Percentiles rank a stretch among this genome's conserved stretches.
Conservation (phyloP, 1,140 invertebrate species). For the Cheumatopsyche charites region DNA sequence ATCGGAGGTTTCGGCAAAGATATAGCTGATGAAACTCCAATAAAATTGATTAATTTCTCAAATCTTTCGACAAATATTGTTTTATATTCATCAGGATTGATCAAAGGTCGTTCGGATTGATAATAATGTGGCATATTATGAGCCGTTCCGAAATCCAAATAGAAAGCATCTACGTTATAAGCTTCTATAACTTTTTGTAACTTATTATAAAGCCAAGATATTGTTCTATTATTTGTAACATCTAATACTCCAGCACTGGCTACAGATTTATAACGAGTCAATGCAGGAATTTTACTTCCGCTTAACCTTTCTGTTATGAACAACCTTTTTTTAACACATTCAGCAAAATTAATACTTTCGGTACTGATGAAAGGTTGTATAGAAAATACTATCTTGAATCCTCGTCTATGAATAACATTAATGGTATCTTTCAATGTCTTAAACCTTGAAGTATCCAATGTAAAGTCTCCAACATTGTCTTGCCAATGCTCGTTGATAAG, state of each 20-base stretch:
- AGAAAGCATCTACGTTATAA: constrained; percentile 87
- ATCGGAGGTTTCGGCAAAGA: constrained; percentile 81
- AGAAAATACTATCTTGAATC: constrained; percentile 83
- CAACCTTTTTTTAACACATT: constrained; percentile 73
- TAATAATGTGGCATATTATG: constrained; percentile 88
- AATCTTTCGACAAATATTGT: constrained; percentile 72
- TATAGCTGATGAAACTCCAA: constrained; percentile 84
- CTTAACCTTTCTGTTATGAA: constrained; percentile 75
- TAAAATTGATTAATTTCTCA: constrained; percentile 69
- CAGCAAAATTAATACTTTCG: constrained; percentile 79
- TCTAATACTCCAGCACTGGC: constrained; percentile 82
- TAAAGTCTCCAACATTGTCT: constrained; percentile 77
- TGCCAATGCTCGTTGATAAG: constrained; percentile 87
- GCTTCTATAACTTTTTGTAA: constrained; percentile 72
- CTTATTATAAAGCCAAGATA: constrained; percentile 80
- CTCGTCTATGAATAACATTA: constrained; percentile 79
- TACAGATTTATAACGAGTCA: constrained; percentile 77
- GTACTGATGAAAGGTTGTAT: constrained; percentile 87
- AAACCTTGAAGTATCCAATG: constrained; percentile 74
- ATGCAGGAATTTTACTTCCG: constrained; percentile 73
- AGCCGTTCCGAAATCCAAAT: constrained; percentile 86
- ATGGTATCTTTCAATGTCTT: constrained; percentile 78
- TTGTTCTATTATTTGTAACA: constrained; percentile 78
- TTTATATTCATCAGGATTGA: constrained; percentile 83
- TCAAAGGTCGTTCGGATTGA: constrained; percentile 71